Conservation (phyloP, 1,140 invertebrate genomes). For the Nymphalis io region DNA sequence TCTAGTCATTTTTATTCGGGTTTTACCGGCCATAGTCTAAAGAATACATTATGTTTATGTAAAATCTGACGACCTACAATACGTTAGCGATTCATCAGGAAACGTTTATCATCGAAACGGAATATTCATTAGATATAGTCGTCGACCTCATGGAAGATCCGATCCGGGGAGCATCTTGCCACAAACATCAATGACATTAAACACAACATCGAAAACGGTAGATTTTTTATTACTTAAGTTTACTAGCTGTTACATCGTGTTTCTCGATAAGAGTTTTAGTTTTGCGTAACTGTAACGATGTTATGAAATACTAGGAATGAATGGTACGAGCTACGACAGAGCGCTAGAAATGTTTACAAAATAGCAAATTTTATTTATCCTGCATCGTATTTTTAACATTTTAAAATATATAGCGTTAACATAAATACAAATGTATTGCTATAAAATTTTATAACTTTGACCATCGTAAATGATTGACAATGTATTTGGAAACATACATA, state of each 20-base stretch:
- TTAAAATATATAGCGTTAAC: not conserved
- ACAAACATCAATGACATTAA: not conserved
- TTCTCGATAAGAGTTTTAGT: slow-evolving; percentile 8
- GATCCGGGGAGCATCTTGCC: not conserved
- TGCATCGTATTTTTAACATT: not conserved
- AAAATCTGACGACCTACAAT: slow-evolving; percentile 19
- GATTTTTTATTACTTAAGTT: not conserved
- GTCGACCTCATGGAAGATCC: slow-evolving; percentile 21
- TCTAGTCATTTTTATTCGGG: not conserved
- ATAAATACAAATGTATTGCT: not conserved
- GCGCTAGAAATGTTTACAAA: slow-evolving; percentile 4
- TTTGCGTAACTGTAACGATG: slow-evolving; percentile 5
- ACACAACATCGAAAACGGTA: not conserved
- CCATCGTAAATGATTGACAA: not conserved
- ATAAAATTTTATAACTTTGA: slow-evolving; percentile 3
- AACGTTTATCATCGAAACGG: not conserved
- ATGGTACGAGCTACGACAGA: not conserved
- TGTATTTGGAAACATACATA: not conserved
- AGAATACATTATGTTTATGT: not conserved
- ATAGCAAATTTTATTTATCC: not conserved
- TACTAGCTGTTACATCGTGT: not conserved
- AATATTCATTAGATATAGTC: slow-evolving; percentile 18
- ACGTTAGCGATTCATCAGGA: not conserved
- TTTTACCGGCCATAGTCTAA: slow-evolving; percentile 2
- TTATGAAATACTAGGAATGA: slow-evolving; percentile 2